Evolutionary conservation across 2,888 invertebrate species (phyloP), one percentile per base, ranked within the genome.

Genomic region (Tetanocera ferruginea): DNA sequence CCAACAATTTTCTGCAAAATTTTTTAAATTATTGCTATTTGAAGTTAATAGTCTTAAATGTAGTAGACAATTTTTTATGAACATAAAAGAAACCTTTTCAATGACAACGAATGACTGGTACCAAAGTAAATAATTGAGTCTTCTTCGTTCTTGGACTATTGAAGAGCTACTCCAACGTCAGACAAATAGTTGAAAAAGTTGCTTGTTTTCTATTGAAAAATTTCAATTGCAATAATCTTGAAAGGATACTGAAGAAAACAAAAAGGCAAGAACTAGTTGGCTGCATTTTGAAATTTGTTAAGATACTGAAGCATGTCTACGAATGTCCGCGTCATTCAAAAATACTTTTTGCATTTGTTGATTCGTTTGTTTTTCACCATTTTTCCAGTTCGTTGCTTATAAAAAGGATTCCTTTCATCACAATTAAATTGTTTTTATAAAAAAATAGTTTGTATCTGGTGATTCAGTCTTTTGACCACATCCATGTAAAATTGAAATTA

Each of bases 171-270:
- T 31, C 31, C 28, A 8, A n/a, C 9, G n/a, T 11, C 23, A 51
- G 34, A 49, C 23, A 19, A 25, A 25, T 19, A 51, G 49, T 69
- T 69, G 69, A 17, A 49, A 25, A 69, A 51, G 25, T 49, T 69
- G 23, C 14, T 25, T 28, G 14, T 11, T 69, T 69, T 51, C 69
- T 51, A 69, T 69, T 43, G 69, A 51, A 69, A 69, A 25, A 49
- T 51, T 51, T 69, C 25, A 49, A 51, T 19, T 66, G 43, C 31
- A 37, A 66, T 19, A 66, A 17, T 14, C n/a, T 37, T 66, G 43
- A 66, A 66, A 37, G 66, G 37, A 37, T 37, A 37, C 11, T 37
- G 37, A 43, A 25, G 66, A n/a, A 66, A 28, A 23, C 9, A 23
- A 5, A 55, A 5, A 0, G 19, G 55, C 2, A 55, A 55, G 55